These are phyloP conservation scores for Oceanodroma leucorhoa DNA, from an alignment of 2,797 vertebrate species.

Conservation along the genomic window DNA sequence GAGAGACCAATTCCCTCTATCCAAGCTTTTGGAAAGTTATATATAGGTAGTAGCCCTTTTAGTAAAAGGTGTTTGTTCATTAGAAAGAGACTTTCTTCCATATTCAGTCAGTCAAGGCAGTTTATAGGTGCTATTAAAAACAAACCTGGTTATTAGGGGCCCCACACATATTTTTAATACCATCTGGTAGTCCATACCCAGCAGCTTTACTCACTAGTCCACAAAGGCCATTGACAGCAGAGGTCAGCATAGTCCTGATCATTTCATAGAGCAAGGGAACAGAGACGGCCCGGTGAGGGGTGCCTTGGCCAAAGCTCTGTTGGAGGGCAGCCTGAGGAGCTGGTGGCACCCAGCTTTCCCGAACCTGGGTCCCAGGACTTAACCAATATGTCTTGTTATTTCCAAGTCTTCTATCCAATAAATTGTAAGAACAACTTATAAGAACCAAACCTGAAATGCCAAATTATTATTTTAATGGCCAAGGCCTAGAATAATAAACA, in stretches of 20 bases:
- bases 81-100: neutral
- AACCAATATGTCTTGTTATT: neutral
- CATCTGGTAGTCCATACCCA: neutral
- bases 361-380: neutral
- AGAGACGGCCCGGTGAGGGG: rapidly evolving
- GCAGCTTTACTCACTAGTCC: neutral
- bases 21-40: neutral
- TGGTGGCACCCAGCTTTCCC: neutral
- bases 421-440: neutral
- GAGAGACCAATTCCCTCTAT: neutral
- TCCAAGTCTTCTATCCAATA: neutral
- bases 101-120: neutral
- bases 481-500: neutral
- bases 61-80: neutral
- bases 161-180: neutral
- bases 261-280: neutral
- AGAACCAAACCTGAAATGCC: neutral
- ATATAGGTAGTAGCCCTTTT: neutral
- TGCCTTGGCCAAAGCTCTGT: neutral
- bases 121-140: neutral
- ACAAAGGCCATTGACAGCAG: neutral
- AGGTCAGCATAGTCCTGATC: neutral
- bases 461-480: neutral
- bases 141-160: neutral
- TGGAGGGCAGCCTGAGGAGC: neutral